Base-by-base conservation (phyloP, 2,888 invertebrate genomes). In the Molorchus minor region DNA sequence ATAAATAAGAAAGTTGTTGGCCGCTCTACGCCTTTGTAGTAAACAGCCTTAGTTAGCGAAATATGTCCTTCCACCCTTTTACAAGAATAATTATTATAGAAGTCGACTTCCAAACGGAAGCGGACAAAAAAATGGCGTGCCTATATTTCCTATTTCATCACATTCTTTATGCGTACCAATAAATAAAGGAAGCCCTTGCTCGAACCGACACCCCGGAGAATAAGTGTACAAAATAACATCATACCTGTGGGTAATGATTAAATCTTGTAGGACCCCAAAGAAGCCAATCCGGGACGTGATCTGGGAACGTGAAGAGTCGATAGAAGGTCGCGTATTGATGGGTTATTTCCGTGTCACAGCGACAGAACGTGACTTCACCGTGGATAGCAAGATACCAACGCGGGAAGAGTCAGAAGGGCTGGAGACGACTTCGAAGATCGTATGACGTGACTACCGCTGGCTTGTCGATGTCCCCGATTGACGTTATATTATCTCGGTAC, bases 211-310 rank as follows among this genome's bases (percentile, higher is more conserved):
- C 44, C 20, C 55, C 4, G 10, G 16, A 35, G 55, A 45, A 47
- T 40, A 40, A 19, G 55, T 52, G 61, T 61, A 65, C 64, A 58
- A 64, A 62, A 64, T 64, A 64, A 64, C 59, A 58, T 47, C 62
- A 60, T 70, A 69, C 69, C 69, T 68, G 66, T 61, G 67, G 67
- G 67, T 65, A 67, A 71, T 69, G 74, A 73, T 75, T 72, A 73
- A 73, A 73, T 73, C 73, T 71, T 69, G 65, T 66, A 64, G 64
- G 67, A 62, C 67, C 65, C 68, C 63, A 71, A 72, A 75, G 73
- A 75, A 76, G 75, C 75, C 77, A 76, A 76, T 76, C 72, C 73
- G 67, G 68, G 71, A 77, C 77, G 75, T 77, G 77, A 76, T 75
- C 64, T 70, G 75, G 69, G 69, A 74, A 71, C 72, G 68, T 70